phyloP scores from a whole-genome alignment of 1,140 invertebrate genomes.

The Sarcophaga bullata region DNA sequence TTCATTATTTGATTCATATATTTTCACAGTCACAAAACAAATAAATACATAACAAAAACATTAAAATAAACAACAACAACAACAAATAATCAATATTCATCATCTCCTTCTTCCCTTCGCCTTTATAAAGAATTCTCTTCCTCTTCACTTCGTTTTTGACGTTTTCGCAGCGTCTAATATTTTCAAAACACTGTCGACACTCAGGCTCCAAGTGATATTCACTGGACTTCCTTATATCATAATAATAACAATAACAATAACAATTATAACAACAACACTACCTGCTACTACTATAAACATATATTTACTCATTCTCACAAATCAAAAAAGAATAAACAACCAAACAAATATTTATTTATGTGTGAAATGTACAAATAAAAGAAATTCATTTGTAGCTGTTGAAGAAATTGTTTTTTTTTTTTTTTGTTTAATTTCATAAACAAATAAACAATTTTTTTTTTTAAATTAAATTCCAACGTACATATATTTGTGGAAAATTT shows the following conservation, averaged over 20 bases:
- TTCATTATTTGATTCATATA: neutral
- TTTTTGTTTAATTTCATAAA: conserved; percentile 11
- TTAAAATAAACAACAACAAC: no score
- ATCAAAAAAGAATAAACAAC: neutral
- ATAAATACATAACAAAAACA: no score
- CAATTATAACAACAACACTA: no score
- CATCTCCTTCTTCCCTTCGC: neutral
- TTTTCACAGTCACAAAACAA: neutral
- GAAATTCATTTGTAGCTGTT: neutral
- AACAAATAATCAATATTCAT: no score
- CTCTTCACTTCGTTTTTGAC: no score
- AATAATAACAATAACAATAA: conserved; percentile 20
- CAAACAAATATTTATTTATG: neutral
- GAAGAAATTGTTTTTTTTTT: neutral
- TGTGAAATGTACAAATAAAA: conserved; percentile 11
- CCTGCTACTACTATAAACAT: no score
- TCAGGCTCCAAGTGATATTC: neutral
- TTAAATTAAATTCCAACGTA: neutral
- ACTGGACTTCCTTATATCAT: neutral
- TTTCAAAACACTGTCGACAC: neutral
- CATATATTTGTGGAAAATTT: conserved; percentile 21
- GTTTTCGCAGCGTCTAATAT: neutral
- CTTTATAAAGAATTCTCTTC: no score
- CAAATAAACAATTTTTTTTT: conserved; percentile 8
- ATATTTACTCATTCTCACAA: no score